phyloP scores from a whole-genome alignment of 2,797 vertebrate genomes.

The Morelia viridis region DNA sequence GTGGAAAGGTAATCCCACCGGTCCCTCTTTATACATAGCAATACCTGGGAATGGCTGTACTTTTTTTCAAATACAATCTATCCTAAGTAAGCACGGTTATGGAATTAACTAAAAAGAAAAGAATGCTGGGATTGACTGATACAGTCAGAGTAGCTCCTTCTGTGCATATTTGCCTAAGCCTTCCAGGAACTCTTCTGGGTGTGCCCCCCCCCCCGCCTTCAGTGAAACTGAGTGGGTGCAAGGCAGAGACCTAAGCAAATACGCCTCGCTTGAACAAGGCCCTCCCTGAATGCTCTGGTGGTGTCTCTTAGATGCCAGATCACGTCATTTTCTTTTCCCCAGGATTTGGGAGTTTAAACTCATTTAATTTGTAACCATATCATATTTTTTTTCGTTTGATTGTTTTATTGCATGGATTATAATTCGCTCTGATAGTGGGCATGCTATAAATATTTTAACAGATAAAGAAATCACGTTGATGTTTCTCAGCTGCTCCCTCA shows the following conservation, averaged over 20 bases:
- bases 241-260: background rate
- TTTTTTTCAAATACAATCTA: background rate
- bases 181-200: background rate
- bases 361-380: background rate
- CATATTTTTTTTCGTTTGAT: background rate
- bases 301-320: background rate
- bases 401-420: background rate
- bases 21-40: background rate
- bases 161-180: background rate
- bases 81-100: background rate
- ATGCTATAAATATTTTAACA: background rate
- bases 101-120: background rate
- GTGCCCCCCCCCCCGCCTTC: background rate
- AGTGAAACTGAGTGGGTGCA: background rate
- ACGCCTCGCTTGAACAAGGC: background rate
- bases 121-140: background rate
- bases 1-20: background rate
- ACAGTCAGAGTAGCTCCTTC: background rate
- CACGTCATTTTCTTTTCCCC: background rate
- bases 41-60: background rate
- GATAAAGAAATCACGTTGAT: background rate
- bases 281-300: background rate
- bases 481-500: background rate
- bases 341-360: background rate
- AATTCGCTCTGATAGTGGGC: background rate